Conservation (phyloP, 2,797 vertebrate species). For the Podarcis lilfordi region DNA sequence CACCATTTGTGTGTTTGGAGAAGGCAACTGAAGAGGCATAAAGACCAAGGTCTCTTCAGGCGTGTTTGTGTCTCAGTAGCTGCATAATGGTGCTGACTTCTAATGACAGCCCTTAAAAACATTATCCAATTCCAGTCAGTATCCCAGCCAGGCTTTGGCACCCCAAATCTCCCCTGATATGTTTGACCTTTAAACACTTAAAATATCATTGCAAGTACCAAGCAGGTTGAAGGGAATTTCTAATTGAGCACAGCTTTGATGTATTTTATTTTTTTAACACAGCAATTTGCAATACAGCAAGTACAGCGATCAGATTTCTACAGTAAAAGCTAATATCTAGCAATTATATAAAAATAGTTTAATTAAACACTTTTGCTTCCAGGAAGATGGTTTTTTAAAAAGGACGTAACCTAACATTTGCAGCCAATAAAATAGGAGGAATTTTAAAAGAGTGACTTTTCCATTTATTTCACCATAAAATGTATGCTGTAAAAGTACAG, state of each 20-base stretch:
- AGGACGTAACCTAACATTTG: constrained; percentile 70
- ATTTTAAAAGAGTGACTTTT: constrained; percentile 45
- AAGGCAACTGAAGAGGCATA: too few relatives aligned
- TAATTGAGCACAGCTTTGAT: constrained; percentile 55
- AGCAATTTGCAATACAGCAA: constrained; percentile 53
- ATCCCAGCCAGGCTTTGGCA: neutral
- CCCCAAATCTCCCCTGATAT: neutral
- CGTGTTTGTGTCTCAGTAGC: too few relatives aligned
- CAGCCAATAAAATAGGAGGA: constrained; percentile 67
- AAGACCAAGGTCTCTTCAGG: too few relatives aligned
- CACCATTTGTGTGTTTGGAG: too few relatives aligned
- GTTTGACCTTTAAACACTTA: constrained; percentile 41
- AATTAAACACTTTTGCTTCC: constrained; percentile 66
- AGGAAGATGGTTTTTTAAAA: constrained; percentile 65
- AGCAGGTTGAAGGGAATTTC: constrained; percentile 28
- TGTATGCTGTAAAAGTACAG: constrained; percentile 64
- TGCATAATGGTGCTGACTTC: too few relatives aligned
- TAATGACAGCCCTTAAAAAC: too few relatives aligned
- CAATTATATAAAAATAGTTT: constrained; percentile 64
- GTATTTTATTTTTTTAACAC: constrained; percentile 48
- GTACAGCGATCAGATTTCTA: constrained; percentile 53
- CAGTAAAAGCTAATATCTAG: constrained; percentile 61
- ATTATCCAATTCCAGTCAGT: too few relatives aligned
- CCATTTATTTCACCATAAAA: constrained; percentile 69
- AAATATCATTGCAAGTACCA: constrained; percentile 33